Evolutionary conservation across 2,888 invertebrate genomes (phyloP), one percentile per base, ranked within the genome.

Genomic region (Branchipolynoe longqiensis): DNA sequence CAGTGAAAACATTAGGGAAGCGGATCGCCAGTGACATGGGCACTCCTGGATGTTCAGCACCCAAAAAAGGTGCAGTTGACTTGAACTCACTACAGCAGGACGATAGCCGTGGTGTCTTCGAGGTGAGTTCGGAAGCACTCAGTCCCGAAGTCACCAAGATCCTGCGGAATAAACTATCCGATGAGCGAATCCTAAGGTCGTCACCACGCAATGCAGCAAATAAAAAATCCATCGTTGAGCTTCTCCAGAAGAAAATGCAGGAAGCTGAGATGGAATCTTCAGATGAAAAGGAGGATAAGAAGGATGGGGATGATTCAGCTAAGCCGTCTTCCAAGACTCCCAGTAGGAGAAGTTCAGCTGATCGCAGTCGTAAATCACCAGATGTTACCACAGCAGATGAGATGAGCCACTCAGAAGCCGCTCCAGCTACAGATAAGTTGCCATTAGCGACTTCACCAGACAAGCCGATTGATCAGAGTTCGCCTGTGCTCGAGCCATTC

Each of bases 61-160:
- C 48, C 48, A 48, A 48, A 48, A 48, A 48, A 48, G 48, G 48
- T 48, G 48, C 48, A n/a, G 62, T 62, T 12, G 69, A 69, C 69
- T 69, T 69, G 69, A 38, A 38, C 18, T 14, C 38, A 14, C 36
- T 69, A 22, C 69, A 69, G 69, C 33, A 69, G 36, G 1, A 33
- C 18, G 69, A 69, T 38, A 69, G 38, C 38, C 69, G 78, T 12
- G 78, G 78, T 18, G 78, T 78, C 1, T 78, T 78, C 18, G 54
- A 48, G 33, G 48, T 41, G 14, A 78, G 48, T 78, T 41, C 41
- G 1, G 78, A 48, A 48, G 78, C 78, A 0, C 25, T 78, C 1
- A 31, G 54, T 4, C 54, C 48, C 22, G 78, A 48, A 18, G 41
- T 54, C 0, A 78, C 48, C 78, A 78, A 28, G 18, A 6, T 78